Base-by-base conservation (phyloP, 1,140 invertebrate species). In the Dreissena polymorpha region DNA sequence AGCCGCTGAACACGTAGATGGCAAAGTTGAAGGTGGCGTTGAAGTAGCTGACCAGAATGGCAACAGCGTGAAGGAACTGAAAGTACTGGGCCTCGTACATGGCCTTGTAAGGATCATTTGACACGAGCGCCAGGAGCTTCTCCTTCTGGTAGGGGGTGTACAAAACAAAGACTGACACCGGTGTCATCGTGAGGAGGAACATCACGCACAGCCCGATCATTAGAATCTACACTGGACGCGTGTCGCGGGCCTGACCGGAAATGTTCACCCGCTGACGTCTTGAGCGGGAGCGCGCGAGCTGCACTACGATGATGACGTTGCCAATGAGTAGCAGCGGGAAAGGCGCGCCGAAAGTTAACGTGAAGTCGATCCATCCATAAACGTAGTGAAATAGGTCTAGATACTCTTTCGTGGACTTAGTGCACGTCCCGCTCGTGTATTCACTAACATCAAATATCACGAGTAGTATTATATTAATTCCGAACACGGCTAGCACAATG, bases 301-400 rank as follows among this genome's bases (percentile, higher is more conserved):
- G 63, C 13, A 75, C 70, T 6, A 83, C 60, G 21, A 83, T 83
- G 50, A 50, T 57, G 18, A 73, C 50, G 21, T 83, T 83, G 12
- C 80, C 70, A 16, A 55, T 51, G 7, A 83, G 12, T 29, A 83
- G 21, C 6, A 83, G 13, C 13, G 57, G 27, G 25, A 74, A 83
- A 0, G 80, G 80, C 18, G 60, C 16, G 7, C 64, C 63, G 39
- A 75, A 74, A 10, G 65, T 39, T 39, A 39, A 39, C 39, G 27
- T 39, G 49, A 83, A 69, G 53, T 83, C 71, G 69, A 83, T 75
- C 80, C 80, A 83, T 29, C 21, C 21, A 16, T 27, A 83, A 39
- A 64, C 50, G 49, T 74, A n/a, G 18, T 57, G 51, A 8, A 51
- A 64, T 18, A 55, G 75, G 18, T 75, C 39, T n/a, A n/a, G n/a